Percentiles rank a stretch among this genome's conserved stretches.
These are phyloP conservation scores for Nomada ferruginata DNA, from an alignment of 2,888 invertebrate genomes.

Conservation along the genomic window DNA sequence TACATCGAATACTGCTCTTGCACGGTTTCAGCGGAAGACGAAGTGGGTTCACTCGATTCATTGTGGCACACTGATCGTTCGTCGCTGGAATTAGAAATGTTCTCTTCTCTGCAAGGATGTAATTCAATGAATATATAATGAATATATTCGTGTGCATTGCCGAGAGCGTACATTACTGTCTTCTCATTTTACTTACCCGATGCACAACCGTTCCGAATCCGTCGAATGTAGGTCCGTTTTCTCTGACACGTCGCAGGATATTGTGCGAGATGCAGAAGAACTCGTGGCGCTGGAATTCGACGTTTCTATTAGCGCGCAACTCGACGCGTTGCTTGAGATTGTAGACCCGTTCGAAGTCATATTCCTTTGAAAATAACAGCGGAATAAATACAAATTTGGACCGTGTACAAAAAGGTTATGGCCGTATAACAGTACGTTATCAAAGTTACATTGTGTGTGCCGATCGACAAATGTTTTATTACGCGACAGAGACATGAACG, in stretches of 20 bases:
- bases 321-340: not conserved
- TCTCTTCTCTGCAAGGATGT: not conserved
- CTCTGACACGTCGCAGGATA: not conserved
- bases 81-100: not conserved
- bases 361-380: not conserved
- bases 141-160: not conserved
- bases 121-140: not conserved
- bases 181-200: not conserved
- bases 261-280: not conserved
- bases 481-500: not conserved
- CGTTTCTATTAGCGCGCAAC: not conserved
- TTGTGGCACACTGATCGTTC: not conserved
- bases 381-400: not conserved
- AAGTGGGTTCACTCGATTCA: not conserved
- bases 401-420: not conserved
- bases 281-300: not conserved
- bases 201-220: not conserved
- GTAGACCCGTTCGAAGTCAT: not conserved
- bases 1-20: conserved; percentile 9
- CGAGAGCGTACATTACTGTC: not conserved
- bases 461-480: conserved; percentile 34
- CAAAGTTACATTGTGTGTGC: not conserved
- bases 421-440: not conserved
- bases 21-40: not conserved
- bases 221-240: not conserved